These are phyloP conservation scores for Trichonephila inaurata DNA, from an alignment of 1,140 invertebrate genomes.

Conservation along the genomic window DNA sequence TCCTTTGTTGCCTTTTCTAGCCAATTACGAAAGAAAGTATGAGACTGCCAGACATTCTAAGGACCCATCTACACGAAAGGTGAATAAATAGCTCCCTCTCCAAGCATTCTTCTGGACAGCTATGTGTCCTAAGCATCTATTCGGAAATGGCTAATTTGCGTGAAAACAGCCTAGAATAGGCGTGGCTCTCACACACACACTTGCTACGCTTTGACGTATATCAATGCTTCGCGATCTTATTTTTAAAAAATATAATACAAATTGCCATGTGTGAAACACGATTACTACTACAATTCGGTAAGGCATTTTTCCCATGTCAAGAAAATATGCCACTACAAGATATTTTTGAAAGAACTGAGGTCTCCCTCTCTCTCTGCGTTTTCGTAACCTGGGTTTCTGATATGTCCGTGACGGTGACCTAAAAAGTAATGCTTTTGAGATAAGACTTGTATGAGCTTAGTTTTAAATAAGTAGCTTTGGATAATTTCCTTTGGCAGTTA, in stretches of 20 bases:
- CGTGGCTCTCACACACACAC: neutral
- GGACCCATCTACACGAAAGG: neutral
- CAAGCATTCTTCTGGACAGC: neutral
- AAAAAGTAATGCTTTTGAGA: too few species aligned
- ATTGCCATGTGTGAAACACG: slow-evolving; percentile 25
- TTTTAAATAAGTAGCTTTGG: too few species aligned
- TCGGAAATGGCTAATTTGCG: slow-evolving; percentile 66
- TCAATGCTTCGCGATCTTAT: neutral
- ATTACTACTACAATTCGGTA: neutral
- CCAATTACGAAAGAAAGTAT: neutral
- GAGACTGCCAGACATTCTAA: neutral
- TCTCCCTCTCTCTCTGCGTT: too few species aligned
- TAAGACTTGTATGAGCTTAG: too few species aligned
- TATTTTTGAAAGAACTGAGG: too few species aligned
- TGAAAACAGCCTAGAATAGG: slow-evolving; percentile 30
- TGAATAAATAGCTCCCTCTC: neutral
- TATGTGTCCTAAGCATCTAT: neutral
- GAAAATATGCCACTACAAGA: too few species aligned
- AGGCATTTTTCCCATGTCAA: neutral
- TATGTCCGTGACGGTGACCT: too few species aligned
- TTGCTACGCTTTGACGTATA: neutral
- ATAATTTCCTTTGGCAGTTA: too few species aligned
- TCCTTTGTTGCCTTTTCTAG: neutral
- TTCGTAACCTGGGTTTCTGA: too few species aligned
- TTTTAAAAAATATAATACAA: neutral